A percentile compares a stretch with the other conserved stretches of the same genome.
phyloP scores from a whole-genome alignment of 2,888 invertebrate species.

The Lasioglossum lativentre region DNA sequence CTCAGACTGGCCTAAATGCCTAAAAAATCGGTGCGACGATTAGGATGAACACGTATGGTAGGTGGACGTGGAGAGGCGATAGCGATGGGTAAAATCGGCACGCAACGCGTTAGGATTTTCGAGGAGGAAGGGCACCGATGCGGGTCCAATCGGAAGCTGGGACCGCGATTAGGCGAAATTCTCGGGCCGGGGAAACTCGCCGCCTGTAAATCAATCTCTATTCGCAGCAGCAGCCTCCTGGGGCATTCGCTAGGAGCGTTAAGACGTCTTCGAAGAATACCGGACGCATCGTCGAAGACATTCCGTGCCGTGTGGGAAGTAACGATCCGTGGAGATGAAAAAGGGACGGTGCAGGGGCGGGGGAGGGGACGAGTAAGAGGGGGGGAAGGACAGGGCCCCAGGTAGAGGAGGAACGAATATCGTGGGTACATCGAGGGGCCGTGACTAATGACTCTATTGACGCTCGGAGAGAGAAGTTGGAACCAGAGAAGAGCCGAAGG shows the following conservation, averaged over 20 bases:
- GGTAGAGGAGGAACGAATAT: constrained; percentile 74
- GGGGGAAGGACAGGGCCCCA: constrained; percentile 49
- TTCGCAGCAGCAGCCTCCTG: constrained; percentile 7
- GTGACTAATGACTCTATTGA: constrained; percentile 82
- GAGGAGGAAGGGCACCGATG: not conserved
- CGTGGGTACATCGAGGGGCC: constrained; percentile 75
- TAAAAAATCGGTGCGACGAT: too few relatives aligned
- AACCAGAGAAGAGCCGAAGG: constrained; percentile 70
- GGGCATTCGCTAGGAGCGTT: constrained; percentile 44
- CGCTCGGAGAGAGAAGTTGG: constrained; percentile 69
- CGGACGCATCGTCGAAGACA: constrained; percentile 42
- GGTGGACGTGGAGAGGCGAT: too few relatives aligned
- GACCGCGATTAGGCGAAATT: not conserved
- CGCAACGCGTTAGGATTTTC: not conserved
- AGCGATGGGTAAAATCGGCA: too few relatives aligned
- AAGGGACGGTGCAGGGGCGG: constrained; percentile 38
- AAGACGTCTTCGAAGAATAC: constrained; percentile 56
- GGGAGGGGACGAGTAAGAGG: not conserved
- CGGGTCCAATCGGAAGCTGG: not conserved
- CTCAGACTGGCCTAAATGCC: too few relatives aligned
- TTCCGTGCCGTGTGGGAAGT: constrained; percentile 60
- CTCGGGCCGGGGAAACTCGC: not conserved
- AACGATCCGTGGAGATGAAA: constrained; percentile 60
- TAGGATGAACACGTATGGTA: too few relatives aligned
- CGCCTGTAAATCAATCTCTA: not conserved